Evolutionary conservation across 2,888 invertebrate genomes (phyloP).

Genomic region (Cheilosia scutellata): DNA sequence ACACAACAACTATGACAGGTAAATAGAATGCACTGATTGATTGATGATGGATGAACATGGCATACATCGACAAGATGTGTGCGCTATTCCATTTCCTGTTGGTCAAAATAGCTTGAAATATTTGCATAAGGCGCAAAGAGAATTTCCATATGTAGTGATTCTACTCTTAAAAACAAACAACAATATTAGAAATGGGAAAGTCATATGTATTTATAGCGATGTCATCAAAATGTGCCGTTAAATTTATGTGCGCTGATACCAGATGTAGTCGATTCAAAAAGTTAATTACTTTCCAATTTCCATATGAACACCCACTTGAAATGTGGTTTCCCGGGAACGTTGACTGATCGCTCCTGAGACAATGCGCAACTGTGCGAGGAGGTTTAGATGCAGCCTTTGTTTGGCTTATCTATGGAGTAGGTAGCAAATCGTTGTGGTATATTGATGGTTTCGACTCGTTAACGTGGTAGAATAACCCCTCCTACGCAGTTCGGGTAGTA

Average conservation of each 20-base stretch:
- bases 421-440: background rate
- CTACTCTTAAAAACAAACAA: background rate
- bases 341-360: constrained; percentile 31
- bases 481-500: constrained; percentile 24
- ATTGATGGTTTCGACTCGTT: constrained; percentile 46
- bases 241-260: constrained; percentile 32
- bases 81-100: constrained; percentile 58
- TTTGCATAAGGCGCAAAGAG: background rate
- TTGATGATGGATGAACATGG: constrained; percentile 43
- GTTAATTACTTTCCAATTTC: constrained; percentile 68
- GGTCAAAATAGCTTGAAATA: background rate
- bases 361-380: constrained; percentile 9
- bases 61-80: constrained; percentile 51
- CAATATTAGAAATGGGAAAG: too few species aligned
- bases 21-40: constrained; percentile 58
- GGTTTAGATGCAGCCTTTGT: constrained; percentile 30
- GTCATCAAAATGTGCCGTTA: constrained; percentile 44
- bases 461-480: constrained; percentile 34
- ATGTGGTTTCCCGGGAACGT: constrained; percentile 21
- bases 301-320: constrained; percentile 62
- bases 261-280: constrained; percentile 34
- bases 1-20: constrained; percentile 33
- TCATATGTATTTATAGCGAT: background rate
- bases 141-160: constrained; percentile 9
- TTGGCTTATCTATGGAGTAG: constrained; percentile 13